Conservation (phyloP, 1,140 invertebrate species). For the Leptinotarsa lineolata region DNA sequence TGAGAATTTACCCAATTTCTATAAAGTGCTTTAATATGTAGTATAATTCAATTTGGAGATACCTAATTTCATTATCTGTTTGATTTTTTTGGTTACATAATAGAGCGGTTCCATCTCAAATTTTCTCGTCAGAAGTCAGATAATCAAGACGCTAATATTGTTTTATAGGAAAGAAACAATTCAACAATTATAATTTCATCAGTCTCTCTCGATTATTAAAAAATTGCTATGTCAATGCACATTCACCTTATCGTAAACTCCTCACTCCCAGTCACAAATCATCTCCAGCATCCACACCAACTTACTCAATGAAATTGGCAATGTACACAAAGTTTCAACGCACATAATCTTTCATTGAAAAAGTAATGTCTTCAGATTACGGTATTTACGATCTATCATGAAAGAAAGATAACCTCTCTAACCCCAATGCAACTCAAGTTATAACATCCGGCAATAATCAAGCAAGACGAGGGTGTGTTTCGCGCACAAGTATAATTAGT, state of each 20-base stretch:
- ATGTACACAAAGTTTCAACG: constrained; percentile 21
- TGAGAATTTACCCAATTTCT: too few species aligned
- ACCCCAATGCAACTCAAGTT: background rate
- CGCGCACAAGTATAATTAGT: constrained; percentile 17
- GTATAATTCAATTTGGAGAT: too few species aligned
- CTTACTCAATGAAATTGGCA: constrained; percentile 32
- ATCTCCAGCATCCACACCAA: background rate
- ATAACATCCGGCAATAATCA: background rate
- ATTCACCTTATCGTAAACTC: background rate
- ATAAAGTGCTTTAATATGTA: too few species aligned
- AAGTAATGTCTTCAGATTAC: background rate
- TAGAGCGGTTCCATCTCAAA: too few species aligned
- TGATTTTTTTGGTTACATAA: too few species aligned
- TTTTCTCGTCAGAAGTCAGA: too few species aligned
- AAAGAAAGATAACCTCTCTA: background rate
- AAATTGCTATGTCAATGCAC: too few species aligned
- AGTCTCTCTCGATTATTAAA: too few species aligned
- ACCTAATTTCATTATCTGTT: too few species aligned
- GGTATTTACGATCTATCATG: background rate
- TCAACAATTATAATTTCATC: too few species aligned
- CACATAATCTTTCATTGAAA: constrained; percentile 3
- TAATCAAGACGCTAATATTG: too few species aligned
- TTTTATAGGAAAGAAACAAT: too few species aligned
- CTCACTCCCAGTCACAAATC: background rate
- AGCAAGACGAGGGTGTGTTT: background rate